These are phyloP conservation scores for Microdon myrmicae DNA, from an alignment of 2,888 invertebrate genomes.

Conservation along the genomic window DNA sequence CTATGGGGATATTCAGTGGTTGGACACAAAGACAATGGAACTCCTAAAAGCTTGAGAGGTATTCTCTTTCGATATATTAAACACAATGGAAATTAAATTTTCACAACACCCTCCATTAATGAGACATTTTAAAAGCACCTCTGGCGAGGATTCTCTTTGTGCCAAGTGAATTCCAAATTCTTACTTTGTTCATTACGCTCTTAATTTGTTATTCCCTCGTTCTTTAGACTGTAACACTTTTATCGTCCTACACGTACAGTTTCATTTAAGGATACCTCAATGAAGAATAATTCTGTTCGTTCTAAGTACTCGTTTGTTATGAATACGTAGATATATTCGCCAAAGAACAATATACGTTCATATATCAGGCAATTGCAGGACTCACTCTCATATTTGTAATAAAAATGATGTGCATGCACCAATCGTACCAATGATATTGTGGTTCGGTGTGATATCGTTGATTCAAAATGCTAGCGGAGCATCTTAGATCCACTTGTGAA, in stretches of 20 bases:
- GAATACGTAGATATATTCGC: neutral
- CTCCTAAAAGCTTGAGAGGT: neutral
- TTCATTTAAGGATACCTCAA: neutral
- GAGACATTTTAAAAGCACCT: too few species aligned
- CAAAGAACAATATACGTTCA: neutral
- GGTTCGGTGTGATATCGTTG: constrained; percentile 12
- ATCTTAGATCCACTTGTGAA: too few species aligned
- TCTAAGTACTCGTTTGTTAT: constrained; percentile 3
- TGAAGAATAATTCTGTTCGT: neutral
- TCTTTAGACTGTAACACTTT: neutral
- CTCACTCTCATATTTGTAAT: constrained; percentile 10
- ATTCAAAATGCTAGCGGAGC: constrained; percentile 13
- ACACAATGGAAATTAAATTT: too few species aligned
- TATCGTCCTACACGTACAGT: neutral
- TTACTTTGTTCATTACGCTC: neutral
- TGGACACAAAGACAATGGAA: too few species aligned
- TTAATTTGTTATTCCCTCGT: constrained; percentile 4
- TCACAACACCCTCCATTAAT: too few species aligned
- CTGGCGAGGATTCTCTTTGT: too few species aligned
- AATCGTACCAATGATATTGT: constrained; percentile 19
- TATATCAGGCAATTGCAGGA: neutral
- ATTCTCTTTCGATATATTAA: constrained; percentile 1
- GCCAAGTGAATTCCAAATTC: neutral
- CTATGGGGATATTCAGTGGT: too few species aligned
- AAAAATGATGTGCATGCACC: constrained; percentile 26